Conservation (phyloP, 2,888 invertebrate genomes). For the Tolmerus cingulatus region DNA sequence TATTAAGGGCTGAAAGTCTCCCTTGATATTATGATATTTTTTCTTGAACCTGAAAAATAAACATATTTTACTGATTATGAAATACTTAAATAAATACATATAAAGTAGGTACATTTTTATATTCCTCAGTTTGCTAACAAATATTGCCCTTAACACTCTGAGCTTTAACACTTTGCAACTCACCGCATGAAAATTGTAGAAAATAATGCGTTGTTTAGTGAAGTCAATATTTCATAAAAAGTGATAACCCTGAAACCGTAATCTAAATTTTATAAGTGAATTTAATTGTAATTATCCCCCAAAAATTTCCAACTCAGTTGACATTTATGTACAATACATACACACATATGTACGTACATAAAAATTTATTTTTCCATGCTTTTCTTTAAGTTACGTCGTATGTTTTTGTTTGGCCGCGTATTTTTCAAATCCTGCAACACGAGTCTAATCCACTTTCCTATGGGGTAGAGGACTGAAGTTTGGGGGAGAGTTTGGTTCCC, state of each 20-base stretch:
- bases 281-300: not conserved
- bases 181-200: not conserved
- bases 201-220: not conserved
- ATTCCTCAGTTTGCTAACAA: not conserved
- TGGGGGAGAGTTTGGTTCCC: too few relatives aligned
- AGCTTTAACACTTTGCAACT: not conserved
- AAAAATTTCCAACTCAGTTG: not conserved
- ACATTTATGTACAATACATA: too few relatives aligned
- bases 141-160: not conserved
- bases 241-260: not conserved
- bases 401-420: too few relatives aligned
- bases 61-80: too few relatives aligned
- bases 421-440: too few relatives aligned
- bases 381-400: too few relatives aligned
- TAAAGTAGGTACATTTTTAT: not conserved
- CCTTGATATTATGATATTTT: not conserved
- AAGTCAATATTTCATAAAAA: not conserved
- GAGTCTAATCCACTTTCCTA: too few relatives aligned
- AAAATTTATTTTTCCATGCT: too few relatives aligned
- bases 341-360: too few relatives aligned
- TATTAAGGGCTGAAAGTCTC: not conserved
- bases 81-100: too few relatives aligned
- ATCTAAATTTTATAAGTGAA: not conserved
- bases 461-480: too few relatives aligned
- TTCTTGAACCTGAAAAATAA: not conserved